A percentile compares a stretch with the other conserved stretches of the same genome.
Evolutionary conservation across 2,113 vertebrate species (phyloP).

Genomic region (Marmota monax): DNA sequence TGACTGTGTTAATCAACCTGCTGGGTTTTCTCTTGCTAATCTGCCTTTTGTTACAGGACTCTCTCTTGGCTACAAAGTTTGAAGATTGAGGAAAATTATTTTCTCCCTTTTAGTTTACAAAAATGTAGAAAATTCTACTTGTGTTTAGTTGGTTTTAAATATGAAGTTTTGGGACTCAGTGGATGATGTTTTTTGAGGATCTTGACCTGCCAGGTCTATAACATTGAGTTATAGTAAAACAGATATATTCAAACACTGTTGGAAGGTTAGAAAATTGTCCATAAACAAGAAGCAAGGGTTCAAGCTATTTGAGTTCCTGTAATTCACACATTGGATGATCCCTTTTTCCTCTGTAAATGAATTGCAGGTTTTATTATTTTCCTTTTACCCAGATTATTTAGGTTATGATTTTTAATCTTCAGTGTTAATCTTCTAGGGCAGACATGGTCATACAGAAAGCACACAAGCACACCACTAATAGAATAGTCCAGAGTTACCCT

Average conservation of each 20-base stretch:
- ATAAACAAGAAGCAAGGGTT: conserved; percentile 1
- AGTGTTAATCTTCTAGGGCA: conserved; percentile 25
- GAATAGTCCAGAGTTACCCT: conserved; percentile 38
- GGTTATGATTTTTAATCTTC: conserved; percentile 52
- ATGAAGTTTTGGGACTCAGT: background rate
- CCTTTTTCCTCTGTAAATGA: background rate
- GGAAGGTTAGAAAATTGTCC: conserved; percentile 25
- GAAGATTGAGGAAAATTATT: background rate
- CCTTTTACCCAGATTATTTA: background rate
- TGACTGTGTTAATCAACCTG: background rate
- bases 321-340: background rate
- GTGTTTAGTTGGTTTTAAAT: conserved; percentile 29
- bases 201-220: background rate
- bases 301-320: background rate
- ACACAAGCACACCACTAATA: background rate
- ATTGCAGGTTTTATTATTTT: conserved; percentile 26
- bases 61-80: background rate
- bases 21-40: background rate
- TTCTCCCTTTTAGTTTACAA: background rate
- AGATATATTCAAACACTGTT: background rate
- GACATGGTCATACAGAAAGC: background rate
- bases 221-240: conserved; percentile 2
- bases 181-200: background rate
- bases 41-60: background rate
- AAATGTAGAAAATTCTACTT: conserved; percentile 15